Base-by-base conservation (phyloP, 2,113 vertebrate genomes). In the Lonchura striata region DNA sequence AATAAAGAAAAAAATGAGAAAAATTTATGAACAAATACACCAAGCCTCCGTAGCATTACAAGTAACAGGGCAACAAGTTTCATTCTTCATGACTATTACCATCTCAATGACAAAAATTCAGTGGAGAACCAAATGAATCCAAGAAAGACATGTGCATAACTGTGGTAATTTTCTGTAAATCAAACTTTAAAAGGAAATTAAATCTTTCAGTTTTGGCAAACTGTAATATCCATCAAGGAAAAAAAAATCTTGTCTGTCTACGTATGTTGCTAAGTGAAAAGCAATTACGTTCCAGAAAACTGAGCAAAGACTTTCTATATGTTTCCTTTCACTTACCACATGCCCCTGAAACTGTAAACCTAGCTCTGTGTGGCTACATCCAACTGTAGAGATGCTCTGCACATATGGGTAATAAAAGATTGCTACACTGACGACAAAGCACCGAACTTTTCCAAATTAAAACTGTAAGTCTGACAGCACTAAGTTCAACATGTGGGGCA, bases 261-360 rank as follows among this genome's bases (percentile, higher is more conserved):
- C 0, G 3, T 52, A 75, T 27, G 46, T 47, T 66, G n/a, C 72
- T 78, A 86, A 78, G 18, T 22, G 50, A 92, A 91, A 95, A 84
- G 77, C 21, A 78, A 57, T 75, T 82, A 68, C 0, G 16, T 86
- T 75, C 56, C 84, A 96, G 30, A 78, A 78, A 95, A 84, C 60
- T 25, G 79, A 86, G 74, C 44, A 87, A 91, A 82, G 39, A 31
- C 52, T 85, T 76, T 82, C 54, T 87, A 0, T 78, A n/a, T 44
- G 50, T 75, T 89, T 91, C 81, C 93, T 92, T 92, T 78, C 81
- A 89, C 87, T 93, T 76, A 84, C n/a, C 84, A 94, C 52, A 47
- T 44, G 70, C n/a, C 74, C 74, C 53, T 71, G 69, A 71, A 89
- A 81, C 21, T 39, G 30, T 56, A 91, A 89, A 78, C 39, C 60